Evolutionary conservation across 1,140 invertebrate species (phyloP), one percentile per base, ranked within the genome.

Genomic region (Calosoma granatense): DNA sequence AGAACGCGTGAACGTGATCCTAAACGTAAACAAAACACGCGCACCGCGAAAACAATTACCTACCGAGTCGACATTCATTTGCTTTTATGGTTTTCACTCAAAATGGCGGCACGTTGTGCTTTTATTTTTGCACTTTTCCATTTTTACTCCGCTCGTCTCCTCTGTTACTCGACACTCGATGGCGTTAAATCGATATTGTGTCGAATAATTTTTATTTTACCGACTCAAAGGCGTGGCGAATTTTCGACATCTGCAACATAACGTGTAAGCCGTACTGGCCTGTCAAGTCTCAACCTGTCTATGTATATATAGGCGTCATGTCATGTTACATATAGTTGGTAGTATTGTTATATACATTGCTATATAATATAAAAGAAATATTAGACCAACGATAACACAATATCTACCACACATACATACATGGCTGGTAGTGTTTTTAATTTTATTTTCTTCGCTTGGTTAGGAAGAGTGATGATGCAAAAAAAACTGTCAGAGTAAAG

Each of bases 181-280:
- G 41, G 41, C 41, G 17, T 47, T 47, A 12, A 47, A 47, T 47
- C 41, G 41, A 47, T 47, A 47, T 11, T 17, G 41, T 47, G 41
- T 47, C 17, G 41, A 47, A 47, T 47, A 47, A 47, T 47, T 47
- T 47, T 47, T 47, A 47, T 47, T 47, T 47, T 47, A n/a, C n/a
- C 6, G 6, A 12, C 4, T 47, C 6, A 47, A 47, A 47, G 41
- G 41, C 41, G 41, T 47, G 41, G 41, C 17, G 41, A 47, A 47
- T 47, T 47, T 47, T 47, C 17, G 41, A 47, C 17, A 47, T 36
- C 26, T 36, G 6, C 26, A n/a, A 36, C n/a, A 36, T n/a, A 36
- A 36, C n/a, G n/a, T n/a, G n/a, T n/a, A n/a, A n/a, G n/a, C n/a
- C n/a, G n/a, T n/a, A n/a, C n/a, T n/a, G n/a, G n/a, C n/a, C n/a